Evolutionary conservation across 2,888 invertebrate species (phyloP), one percentile per base, ranked within the genome.

Genomic region (Cryptops parisi): DNA sequence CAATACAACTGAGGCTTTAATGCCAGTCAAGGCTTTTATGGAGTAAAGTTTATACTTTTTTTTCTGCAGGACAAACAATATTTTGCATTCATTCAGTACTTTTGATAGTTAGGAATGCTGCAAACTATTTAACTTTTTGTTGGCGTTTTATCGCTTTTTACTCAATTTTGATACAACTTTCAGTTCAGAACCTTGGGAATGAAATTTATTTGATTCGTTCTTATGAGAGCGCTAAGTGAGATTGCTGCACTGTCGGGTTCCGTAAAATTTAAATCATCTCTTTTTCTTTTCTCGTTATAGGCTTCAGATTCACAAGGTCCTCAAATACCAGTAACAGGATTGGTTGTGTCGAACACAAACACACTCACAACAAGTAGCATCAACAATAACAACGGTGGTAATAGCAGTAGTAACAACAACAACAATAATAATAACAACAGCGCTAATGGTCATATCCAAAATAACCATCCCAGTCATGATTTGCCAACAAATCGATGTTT

Each of bases 401-500:
- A 33, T 15, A 33, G 15, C n/a, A 53, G 6, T 57, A 54, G 47
- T 38, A 44, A 27, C 44, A 25, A 19, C 21, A 26, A 12, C 15
- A 23, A 40, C 19, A 33, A 33, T 33, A 9, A 6, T 33, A 33
- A 33, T 33, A 33, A 33, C 33, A 33, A 33, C n/a, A n/a, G n/a
- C n/a, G n/a, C n/a, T n/a, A n/a, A n/a, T n/a, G n/a, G n/a, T 33
- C 33, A 33, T 9, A 33, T 6, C 15, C 33, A 33, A 15, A 47
- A 19, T 26, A 39, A 6, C 40, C 39, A 19, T 9, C 17, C 39
- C 5, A 15, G 12, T 15, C 50, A 44, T n/a, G 55, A 47, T 9
- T 24, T 22, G 9, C 46, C 33, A 39, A 25, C 51, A 15, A 55
- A 43, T 47, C 54, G 52, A 17, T 57, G 52, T 38, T 38, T 60